phyloP scores from a whole-genome alignment of 2,797 vertebrate species.

The Pitangus sulphuratus region DNA sequence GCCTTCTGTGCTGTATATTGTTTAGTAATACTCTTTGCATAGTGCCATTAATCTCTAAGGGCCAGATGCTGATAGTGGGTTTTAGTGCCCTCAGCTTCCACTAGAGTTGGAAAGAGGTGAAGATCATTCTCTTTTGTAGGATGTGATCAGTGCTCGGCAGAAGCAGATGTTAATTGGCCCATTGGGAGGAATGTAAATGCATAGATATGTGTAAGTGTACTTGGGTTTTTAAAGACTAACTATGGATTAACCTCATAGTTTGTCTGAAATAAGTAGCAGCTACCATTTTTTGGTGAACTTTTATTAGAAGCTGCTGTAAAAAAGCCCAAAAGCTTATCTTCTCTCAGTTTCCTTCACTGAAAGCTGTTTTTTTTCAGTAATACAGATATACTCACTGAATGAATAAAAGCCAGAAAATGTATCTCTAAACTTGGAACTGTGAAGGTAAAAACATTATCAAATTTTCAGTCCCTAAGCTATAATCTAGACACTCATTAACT shows the following conservation, averaged over 20 bases:
- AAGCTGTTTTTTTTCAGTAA: neutral
- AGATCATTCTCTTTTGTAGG: neutral
- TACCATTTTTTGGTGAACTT: neutral
- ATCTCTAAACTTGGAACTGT: neutral
- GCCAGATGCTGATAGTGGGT: neutral
- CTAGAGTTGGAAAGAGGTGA: neutral
- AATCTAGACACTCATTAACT: neutral
- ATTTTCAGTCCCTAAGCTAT: neutral
- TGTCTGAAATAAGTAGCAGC: neutral
- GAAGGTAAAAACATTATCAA: neutral
- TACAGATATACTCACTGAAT: neutral
- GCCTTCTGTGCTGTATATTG: constrained; percentile 49
- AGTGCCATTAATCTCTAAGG: constrained; percentile 14
- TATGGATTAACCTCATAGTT: neutral
- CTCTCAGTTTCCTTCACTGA: neutral
- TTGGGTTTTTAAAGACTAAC: neutral
- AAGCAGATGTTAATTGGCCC: constrained; percentile 9
- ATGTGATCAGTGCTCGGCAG: neutral
- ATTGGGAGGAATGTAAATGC: neutral
- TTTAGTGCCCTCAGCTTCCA: neutral
- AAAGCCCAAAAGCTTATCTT: neutral
- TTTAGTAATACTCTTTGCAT: constrained; percentile 42
- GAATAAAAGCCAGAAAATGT: neutral
- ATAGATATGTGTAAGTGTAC: neutral
- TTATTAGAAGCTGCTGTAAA: neutral